Evolutionary conservation across 2,888 invertebrate species (phyloP).

Genomic region (Drosophila ustulata): DNA sequence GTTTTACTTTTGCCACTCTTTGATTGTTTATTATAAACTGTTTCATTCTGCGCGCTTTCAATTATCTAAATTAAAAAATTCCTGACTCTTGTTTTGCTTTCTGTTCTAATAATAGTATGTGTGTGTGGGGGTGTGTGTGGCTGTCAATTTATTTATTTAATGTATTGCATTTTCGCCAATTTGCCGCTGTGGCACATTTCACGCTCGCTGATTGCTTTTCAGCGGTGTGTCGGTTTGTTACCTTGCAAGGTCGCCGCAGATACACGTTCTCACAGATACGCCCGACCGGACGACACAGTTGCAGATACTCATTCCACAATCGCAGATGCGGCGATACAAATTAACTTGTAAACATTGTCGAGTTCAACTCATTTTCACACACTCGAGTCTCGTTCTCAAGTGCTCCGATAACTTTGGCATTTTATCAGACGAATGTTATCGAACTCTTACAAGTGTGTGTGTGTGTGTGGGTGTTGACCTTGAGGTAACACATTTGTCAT

Average conservation of each 20-base stretch:
- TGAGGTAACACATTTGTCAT: conserved; percentile 43
- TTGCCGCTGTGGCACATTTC: conserved; percentile 51
- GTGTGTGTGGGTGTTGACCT: conserved; percentile 30
- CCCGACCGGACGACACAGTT: conserved; percentile 13
- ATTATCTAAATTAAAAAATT: conserved; percentile 79
- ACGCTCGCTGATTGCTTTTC: conserved; percentile 66
- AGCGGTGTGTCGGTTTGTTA: conserved; percentile 13
- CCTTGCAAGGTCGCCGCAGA: conserved; percentile 56
- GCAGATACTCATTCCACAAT: conserved; percentile 29
- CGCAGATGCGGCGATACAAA: conserved; percentile 53
- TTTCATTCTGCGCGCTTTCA: conserved; percentile 57
- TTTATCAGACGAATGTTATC: conserved; percentile 61
- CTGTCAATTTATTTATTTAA: conserved; percentile 51
- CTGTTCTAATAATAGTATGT: conserved; percentile 21
- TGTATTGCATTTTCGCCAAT: conserved; percentile 65
- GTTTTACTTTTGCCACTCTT: conserved; percentile 3
- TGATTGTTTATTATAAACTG: conserved; percentile 38
- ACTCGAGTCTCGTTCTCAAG: conserved; percentile 27
- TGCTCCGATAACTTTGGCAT: conserved; percentile 66
- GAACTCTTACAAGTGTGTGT: conserved; percentile 1
- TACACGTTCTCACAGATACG: conserved; percentile 38
- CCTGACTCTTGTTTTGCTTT: conserved; percentile 56
- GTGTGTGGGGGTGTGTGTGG: conserved; percentile 10
- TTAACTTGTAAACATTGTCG: conserved; percentile 61
- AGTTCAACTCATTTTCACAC: conserved; percentile 17